A percentile compares a stretch with the other conserved stretches of the same genome.
These are phyloP conservation scores for Cydia pomonella DNA, from an alignment of 1,140 invertebrate genomes.

Conservation along the genomic window DNA sequence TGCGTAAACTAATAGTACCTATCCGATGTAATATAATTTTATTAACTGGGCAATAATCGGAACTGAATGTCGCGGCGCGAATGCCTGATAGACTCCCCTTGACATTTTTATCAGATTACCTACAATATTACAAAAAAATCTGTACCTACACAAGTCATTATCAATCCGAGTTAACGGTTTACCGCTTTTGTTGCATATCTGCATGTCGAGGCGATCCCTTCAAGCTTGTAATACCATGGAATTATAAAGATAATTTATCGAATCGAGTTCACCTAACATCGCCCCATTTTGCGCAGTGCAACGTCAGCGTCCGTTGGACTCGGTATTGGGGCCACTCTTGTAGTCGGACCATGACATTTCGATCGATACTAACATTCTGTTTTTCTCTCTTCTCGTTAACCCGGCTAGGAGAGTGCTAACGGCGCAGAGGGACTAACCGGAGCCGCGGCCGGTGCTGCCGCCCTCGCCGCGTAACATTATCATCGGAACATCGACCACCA, in stretches of 20 bases:
- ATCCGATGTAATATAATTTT: slow-evolving; percentile 62
- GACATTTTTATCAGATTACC: slow-evolving; percentile 54
- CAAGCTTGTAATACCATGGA: slow-evolving; percentile 33
- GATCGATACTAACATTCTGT: slow-evolving; percentile 82
- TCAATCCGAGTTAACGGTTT: slow-evolving; percentile 74
- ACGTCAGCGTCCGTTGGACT: slow-evolving; percentile 49
- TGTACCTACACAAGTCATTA: slow-evolving; percentile 63
- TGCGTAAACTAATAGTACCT: slow-evolving; percentile 76
- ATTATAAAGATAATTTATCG: neutral
- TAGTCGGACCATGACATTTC: slow-evolving; percentile 77
- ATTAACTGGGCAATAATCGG: slow-evolving; percentile 75
- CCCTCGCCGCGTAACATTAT: slow-evolving; percentile 70
- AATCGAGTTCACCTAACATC: slow-evolving; percentile 23
- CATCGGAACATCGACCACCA: slow-evolving; percentile 77
- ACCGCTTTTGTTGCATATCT: slow-evolving; percentile 69
- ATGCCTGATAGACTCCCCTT: slow-evolving; percentile 79
- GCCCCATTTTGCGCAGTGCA: slow-evolving; percentile 37
- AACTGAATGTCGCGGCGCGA: slow-evolving; percentile 73
- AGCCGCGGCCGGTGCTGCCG: slow-evolving; percentile 60
- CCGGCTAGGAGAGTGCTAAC: slow-evolving; percentile 86
- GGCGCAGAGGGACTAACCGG: slow-evolving; percentile 75
- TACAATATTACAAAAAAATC: slow-evolving; percentile 55
- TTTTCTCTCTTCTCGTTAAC: slow-evolving; percentile 81
- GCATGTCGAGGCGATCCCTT: slow-evolving; percentile 63
- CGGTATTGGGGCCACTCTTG: slow-evolving; percentile 71